Conservation (phyloP, 2,888 invertebrate species). For the Holacanthella duospinosa region DNA sequence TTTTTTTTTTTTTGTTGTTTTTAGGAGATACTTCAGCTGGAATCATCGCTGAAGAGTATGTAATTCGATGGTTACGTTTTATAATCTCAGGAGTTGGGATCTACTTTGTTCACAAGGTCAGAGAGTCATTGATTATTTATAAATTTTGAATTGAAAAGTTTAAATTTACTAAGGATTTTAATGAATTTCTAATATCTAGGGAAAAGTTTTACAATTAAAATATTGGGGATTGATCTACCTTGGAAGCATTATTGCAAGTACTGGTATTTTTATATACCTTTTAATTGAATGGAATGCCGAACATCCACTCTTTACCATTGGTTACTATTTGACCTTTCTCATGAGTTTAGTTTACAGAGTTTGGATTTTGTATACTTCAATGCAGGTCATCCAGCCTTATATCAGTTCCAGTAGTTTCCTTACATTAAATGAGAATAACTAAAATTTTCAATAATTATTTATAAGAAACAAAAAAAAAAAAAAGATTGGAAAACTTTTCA, state of each 20-base stretch:
- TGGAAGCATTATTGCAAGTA: background rate
- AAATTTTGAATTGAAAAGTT: too few relatives aligned
- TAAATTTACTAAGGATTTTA: too few relatives aligned
- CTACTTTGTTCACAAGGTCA: slow-evolving; percentile 21
- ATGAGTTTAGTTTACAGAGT: background rate
- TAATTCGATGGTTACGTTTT: slow-evolving; percentile 25
- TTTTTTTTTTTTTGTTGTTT: background rate
- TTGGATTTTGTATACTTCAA: background rate
- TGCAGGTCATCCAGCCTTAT: slow-evolving; percentile 8
- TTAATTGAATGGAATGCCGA: slow-evolving; percentile 1
- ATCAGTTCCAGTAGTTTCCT: background rate
- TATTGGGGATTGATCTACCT: slow-evolving; percentile 3
- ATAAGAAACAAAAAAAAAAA: too few relatives aligned
- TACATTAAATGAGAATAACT: too few relatives aligned
- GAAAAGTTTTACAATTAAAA: background rate
- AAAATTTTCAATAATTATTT: too few relatives aligned
- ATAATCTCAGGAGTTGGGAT: slow-evolving; percentile 23
- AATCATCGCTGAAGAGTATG: slow-evolving; percentile 26
- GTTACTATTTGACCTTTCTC: slow-evolving; percentile 8
- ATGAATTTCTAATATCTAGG: slow-evolving; percentile 3
- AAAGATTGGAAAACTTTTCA: too few relatives aligned
- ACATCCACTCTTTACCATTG: slow-evolving; percentile 2
- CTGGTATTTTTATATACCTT: background rate
- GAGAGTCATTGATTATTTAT: too few relatives aligned
- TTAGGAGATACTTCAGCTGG: slow-evolving; percentile 11